Percentiles rank a stretch among this genome's conserved stretches.
Conservation (phyloP, 1,140 invertebrate genomes). For the Sitodiplosis mosellana region DNA sequence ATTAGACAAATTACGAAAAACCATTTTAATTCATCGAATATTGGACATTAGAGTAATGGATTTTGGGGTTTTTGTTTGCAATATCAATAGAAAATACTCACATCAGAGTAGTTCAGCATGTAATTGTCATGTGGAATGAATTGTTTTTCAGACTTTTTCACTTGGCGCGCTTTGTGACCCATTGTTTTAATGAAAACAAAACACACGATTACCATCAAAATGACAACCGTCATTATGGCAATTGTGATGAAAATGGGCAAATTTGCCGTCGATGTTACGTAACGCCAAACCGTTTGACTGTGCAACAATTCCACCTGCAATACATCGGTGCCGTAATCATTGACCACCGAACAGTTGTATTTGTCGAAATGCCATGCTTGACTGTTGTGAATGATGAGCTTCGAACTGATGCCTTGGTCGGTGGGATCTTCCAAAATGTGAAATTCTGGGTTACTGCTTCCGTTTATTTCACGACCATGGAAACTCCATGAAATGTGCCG, state of each 20-base stretch:
- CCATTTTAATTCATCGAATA: background rate
- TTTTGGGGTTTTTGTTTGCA: background rate
- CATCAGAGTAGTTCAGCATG: background rate
- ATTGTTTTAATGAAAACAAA: no score
- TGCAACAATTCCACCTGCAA: slow-evolving; percentile 65
- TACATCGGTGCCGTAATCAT: slow-evolving; percentile 73
- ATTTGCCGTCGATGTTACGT: no score
- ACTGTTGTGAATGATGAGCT: slow-evolving; percentile 66
- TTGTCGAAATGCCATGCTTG: slow-evolving; percentile 71
- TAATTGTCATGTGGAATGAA: background rate
- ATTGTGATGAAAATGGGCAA: no score
- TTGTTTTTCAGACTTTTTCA: no score
- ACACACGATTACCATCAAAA: no score
- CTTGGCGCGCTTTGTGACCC: no score
- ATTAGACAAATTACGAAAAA: background rate
- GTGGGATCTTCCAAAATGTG: slow-evolving; percentile 39
- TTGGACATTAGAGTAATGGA: background rate
- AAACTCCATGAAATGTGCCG: slow-evolving; percentile 68
- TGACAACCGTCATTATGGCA: no score
- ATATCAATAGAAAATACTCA: background rate
- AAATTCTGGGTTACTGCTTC: slow-evolving; percentile 36
- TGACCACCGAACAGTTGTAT: slow-evolving; percentile 88
- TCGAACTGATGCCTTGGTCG: slow-evolving; percentile 50
- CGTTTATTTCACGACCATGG: slow-evolving; percentile 62
- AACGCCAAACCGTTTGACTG: slow-evolving; percentile 14